Conservation (phyloP, 2,113 vertebrate species). For the Pantherophis guttatus region DNA sequence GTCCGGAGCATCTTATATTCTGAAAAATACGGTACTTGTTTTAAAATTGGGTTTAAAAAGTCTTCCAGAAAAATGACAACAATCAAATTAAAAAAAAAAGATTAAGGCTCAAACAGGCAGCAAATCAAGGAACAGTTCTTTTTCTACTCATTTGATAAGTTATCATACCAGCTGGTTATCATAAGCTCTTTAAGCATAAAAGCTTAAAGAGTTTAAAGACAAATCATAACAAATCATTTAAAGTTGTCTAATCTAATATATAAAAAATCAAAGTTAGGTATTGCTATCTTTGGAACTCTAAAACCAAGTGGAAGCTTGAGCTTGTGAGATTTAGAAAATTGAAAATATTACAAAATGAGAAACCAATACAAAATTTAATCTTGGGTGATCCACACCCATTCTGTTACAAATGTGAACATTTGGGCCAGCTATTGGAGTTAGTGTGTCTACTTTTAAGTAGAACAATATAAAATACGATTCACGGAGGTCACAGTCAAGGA, state of each 20-base stretch:
- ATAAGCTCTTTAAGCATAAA: neutral
- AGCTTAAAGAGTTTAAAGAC: neutral
- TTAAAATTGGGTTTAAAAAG: neutral
- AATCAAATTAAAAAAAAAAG: neutral
- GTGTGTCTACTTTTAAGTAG: neutral
- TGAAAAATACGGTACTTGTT: neutral
- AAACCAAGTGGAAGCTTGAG: neutral
- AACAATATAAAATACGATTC: neutral
- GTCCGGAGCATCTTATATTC: too few relatives aligned
- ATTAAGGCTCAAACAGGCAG: neutral
- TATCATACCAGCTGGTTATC: neutral
- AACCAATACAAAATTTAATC: neutral
- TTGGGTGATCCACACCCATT: neutral
- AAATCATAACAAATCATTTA: neutral
- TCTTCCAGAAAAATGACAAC: neutral
- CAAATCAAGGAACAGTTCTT: neutral
- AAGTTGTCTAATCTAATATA: neutral
- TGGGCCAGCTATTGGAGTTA: neutral
- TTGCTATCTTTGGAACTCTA: neutral
- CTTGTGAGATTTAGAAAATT: neutral
- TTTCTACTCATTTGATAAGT: neutral
- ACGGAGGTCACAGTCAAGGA: neutral
- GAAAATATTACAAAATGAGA: neutral
- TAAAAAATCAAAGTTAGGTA: neutral
- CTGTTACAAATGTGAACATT: neutral